Evolutionary conservation across 2,888 invertebrate genomes (phyloP), one percentile per base, ranked within the genome.

Genomic region (Chalcosyrphus nemorum): DNA sequence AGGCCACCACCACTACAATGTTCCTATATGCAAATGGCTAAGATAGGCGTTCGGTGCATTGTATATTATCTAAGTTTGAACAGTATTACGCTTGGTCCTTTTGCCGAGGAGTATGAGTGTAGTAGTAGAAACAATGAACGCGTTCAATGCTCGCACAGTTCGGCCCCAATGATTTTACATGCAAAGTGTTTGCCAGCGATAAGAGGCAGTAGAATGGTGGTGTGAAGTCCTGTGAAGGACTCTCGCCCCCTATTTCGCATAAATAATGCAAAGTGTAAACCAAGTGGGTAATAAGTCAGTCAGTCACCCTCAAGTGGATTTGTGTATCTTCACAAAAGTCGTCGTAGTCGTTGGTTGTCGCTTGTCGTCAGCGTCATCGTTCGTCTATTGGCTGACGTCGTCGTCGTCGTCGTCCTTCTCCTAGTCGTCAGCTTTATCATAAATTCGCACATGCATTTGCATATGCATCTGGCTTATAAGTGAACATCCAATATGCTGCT

Each of bases 211-310:
- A 24, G 24, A 17, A 21, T 13, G 19, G 15, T 61, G 29, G 47
- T 21, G 78, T 68, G 72, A 50, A 74, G 74, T 74, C 71, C 70
- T 81, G 59, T 66, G 75, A 81, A 71, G 63, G 70, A 82, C 81
- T 75, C 4, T n/a, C 4, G 24, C 24, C 63, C 68, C 15, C 21
- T 50, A 47, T 32, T n/a, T 77, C 81, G 86, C 85, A 86, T 86
- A 85, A 80, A 86, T 85, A 86, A 86, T 86, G 86, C 85, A 86
- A 86, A 86, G 86, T 85, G 85, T 82, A 86, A 86, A 85, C 85
- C 86, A 81, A 86, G 86, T 86, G 85, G 86, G 86, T 86, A 86
- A 86, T 86, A 86, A 86, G 86, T 86, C 86, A 86, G 86, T 86
- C 86, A 86, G 86, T 86, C 86, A 86, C 86, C 78, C 80, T 86